Base-by-base conservation (phyloP, 2,113 vertebrate genomes). In the Holacanthus passer region DNA sequence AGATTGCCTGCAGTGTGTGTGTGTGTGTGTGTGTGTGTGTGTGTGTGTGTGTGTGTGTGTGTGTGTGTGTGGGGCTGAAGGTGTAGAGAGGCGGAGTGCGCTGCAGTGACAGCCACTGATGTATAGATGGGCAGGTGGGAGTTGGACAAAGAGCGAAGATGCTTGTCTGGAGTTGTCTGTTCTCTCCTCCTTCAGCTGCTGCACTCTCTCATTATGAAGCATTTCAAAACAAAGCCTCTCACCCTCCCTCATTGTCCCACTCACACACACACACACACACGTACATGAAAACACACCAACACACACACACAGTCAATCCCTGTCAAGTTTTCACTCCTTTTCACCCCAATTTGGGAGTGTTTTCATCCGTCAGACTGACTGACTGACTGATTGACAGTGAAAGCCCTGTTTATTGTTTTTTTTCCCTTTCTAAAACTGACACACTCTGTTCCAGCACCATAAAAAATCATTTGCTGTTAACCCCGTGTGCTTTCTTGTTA, bases 61-160 rank as follows among this genome's bases (percentile, higher is more conserved):
- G 70, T 32, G 39, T 37, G 35, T 5, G 22, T 35, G 19, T 22
- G 31, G 27, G 19, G 14, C 13, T 20, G 50, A 76, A 77, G 67
- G 82, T 75, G 76, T 53, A 39, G 56, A 82, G 56, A 81, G 82
- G 52, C 52, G 73, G 66, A 60, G 69, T 50, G 22, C 50, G 14
- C 45, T 43, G 32, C 52, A 67, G 27, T 86, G 92, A 86, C 86
- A 87, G 79, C 47, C 45, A 58, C 70, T 88, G 88, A 90, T 88
- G 72, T 86, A 91, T 83, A 81, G 88, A 79, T 53, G 32, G 66
- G 63, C 77, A 88, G 90, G 88, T 89, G 90, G 82, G 60, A 89
- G 88, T 83, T 70, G 73, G 77, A 63, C 53, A 85, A 60, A 71
- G 79, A 77, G 72, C 37, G 63, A 64, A 66, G 71, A 78, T 63